Conservation (phyloP, 2,113 vertebrate species). For the Daubentonia madagascariensis region DNA sequence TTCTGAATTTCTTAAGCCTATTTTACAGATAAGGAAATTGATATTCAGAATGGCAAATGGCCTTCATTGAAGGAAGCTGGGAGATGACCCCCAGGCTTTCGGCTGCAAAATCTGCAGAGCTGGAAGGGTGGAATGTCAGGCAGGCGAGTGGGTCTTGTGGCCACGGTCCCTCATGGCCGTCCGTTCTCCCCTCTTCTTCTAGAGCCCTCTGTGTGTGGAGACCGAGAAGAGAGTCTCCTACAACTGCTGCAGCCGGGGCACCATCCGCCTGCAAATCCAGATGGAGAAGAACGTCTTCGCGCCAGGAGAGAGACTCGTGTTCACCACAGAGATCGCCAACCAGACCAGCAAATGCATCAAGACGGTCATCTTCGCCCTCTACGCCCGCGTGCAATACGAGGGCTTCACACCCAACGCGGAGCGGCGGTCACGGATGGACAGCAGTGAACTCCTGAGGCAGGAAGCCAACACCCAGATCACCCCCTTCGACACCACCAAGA, state of each 20-base stretch:
- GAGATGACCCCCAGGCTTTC: not conserved
- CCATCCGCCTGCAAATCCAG: slow-evolving; percentile 27
- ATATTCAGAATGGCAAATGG: not conserved
- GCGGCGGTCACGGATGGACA: not conserved
- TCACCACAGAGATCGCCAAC: slow-evolving; percentile 67
- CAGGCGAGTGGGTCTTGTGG: accelerated
- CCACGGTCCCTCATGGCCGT: not conserved
- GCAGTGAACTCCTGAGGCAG: slow-evolving; percentile 49
- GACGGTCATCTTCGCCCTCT: slow-evolving; percentile 14
- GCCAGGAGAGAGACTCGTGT: not conserved
- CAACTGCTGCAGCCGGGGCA: slow-evolving; percentile 59
- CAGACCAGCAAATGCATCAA: slow-evolving; percentile 53
- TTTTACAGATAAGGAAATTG: not conserved
- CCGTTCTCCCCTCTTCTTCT: not conserved
- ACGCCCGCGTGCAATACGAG: slow-evolving; percentile 10
- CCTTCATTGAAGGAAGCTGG: not conserved
- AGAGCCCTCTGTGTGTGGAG: slow-evolving; percentile 42
- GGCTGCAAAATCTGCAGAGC: not conserved
- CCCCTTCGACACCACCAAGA: not conserved
- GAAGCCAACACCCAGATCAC: not conserved
- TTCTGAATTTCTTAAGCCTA: not conserved
- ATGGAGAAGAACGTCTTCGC: slow-evolving; percentile 46
- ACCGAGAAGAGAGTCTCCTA: slow-evolving; percentile 40
- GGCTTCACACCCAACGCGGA: slow-evolving; percentile 53
- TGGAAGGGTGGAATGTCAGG: accelerated